Base-by-base conservation (phyloP, 1,140 invertebrate genomes). In the Drosophila subobscura region DNA sequence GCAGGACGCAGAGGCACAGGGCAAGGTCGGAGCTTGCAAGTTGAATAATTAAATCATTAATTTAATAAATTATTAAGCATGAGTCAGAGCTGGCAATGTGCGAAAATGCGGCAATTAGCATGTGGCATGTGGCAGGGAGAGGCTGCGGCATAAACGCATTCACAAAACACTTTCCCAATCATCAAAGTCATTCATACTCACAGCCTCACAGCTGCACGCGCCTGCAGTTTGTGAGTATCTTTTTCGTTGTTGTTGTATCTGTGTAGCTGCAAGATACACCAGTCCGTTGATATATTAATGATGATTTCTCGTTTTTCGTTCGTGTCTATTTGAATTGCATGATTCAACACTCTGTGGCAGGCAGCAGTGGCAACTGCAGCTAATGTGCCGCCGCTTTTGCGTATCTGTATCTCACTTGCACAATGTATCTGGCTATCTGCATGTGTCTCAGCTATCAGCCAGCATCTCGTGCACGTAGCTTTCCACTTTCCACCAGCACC, bases 221-320 rank as follows among this genome's bases (percentile, higher is more conserved):
- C 77, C 47, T 73, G 52, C 22, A 45, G 25, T 10, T 12, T 45
- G 14, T 42, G 2, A 3, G 29, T 27, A 27, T 27, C 25, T 27
- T 5, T 2, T 50, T 33, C 54, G 40, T 20, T 37, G 33, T 37
- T 61, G 40, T 20, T 37, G 33, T 37, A 12, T 37, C 33, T 37
- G 10, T 64, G 68, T 79, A 81, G 83, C 79, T 83, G 72, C 53
- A 59, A 85, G 77, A 77, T 80, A 68, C 81, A 70, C 50, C 50
- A 81, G 70, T 73, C 78, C 80, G 81, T 88, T 85, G 81, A 88
- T 86, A 88, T 88, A 85, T 85, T 85, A 85, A 85, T 85, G 81
- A 85, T 85, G 81, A 85, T 85, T 85, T 88, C 81, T 85, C 83
- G 81, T 72, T 85, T 85, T 81, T 64, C 73, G 60, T 85, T 85